Conservation (phyloP, 1,140 invertebrate species). For the Hycleus phaleratus region DNA sequence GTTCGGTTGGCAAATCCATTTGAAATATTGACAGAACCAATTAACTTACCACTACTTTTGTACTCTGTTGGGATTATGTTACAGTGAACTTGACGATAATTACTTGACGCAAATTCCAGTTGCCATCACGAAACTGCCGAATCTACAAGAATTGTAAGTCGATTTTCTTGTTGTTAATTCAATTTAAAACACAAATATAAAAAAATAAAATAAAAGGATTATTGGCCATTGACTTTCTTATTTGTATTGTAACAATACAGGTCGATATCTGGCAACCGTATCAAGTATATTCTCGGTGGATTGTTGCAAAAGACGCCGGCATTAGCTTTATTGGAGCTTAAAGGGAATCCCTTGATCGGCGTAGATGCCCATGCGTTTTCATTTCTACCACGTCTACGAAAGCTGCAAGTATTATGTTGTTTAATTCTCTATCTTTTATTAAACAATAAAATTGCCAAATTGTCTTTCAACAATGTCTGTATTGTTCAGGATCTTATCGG, state of each 20-base stretch:
- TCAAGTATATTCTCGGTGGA: conserved; percentile 53
- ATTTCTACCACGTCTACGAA: conserved; percentile 55
- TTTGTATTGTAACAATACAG: conserved; percentile 39
- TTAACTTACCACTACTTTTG: too few species aligned
- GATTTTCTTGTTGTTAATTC: not conserved
- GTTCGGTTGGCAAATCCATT: too few species aligned
- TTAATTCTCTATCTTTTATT: not conserved
- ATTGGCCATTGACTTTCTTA: not conserved
- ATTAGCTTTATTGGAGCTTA: conserved; percentile 57
- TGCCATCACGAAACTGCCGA: conserved; percentile 54
- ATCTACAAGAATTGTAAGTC: conserved; percentile 67
- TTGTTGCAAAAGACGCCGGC: conserved; percentile 51
- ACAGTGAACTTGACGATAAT: conserved; percentile 68
- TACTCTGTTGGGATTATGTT: conserved; percentile 8
- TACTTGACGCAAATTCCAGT: conserved; percentile 55
- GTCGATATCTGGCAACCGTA: conserved; percentile 62
- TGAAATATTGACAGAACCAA: too few species aligned
- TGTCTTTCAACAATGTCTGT: not conserved
- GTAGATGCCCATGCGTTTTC: conserved; percentile 58
- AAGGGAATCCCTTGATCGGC: conserved; percentile 60
- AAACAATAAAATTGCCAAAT: not conserved
- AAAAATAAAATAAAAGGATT: not conserved
- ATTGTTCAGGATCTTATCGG: conserved; percentile 68
- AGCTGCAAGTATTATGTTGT: conserved; percentile 56
- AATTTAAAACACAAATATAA: not conserved